phyloP scores from a whole-genome alignment of 2,113 vertebrate species.

The Ornithorhynchus anatinus region DNA sequence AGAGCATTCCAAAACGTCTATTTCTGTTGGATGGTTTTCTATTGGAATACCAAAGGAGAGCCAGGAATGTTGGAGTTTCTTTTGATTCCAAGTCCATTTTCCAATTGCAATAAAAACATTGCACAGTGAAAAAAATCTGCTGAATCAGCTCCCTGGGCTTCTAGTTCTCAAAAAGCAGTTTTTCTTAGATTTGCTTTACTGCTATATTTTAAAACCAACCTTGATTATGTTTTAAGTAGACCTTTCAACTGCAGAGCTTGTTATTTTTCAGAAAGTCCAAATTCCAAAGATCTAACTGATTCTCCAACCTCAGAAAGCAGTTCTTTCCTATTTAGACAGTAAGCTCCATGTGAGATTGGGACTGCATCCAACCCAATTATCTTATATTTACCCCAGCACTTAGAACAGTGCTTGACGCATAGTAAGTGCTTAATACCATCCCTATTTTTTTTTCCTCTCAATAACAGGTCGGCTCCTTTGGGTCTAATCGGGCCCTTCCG shows the following conservation, averaged over 20 bases:
- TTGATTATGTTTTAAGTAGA: background rate
- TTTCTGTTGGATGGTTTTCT: slow-evolving; percentile 32
- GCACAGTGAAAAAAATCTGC: background rate
- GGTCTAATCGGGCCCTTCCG: no score
- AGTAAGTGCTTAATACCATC: no score
- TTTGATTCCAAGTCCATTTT: slow-evolving; percentile 24
- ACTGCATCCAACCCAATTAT: no score
- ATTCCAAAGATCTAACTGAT: background rate
- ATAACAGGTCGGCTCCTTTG: no score
- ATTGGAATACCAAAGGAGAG: background rate
- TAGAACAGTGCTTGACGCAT: no score
- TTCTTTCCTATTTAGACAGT: no score
- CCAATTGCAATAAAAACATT: slow-evolving; percentile 18
- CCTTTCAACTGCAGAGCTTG: background rate
- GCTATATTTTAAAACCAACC: background rate
- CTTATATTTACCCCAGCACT: no score
- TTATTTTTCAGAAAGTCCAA: slow-evolving; percentile 6
- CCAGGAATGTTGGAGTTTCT: slow-evolving; percentile 27
- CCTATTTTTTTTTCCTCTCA: background rate
- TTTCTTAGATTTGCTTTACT: background rate
- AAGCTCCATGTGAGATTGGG: no score
- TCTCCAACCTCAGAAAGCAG: background rate
- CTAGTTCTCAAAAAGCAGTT: background rate
- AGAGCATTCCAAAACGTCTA: background rate
- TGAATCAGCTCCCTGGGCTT: background rate